These are phyloP conservation scores for Brachyhypopomus gauderio DNA, from an alignment of 2,113 vertebrate genomes.

Conservation along the genomic window DNA sequence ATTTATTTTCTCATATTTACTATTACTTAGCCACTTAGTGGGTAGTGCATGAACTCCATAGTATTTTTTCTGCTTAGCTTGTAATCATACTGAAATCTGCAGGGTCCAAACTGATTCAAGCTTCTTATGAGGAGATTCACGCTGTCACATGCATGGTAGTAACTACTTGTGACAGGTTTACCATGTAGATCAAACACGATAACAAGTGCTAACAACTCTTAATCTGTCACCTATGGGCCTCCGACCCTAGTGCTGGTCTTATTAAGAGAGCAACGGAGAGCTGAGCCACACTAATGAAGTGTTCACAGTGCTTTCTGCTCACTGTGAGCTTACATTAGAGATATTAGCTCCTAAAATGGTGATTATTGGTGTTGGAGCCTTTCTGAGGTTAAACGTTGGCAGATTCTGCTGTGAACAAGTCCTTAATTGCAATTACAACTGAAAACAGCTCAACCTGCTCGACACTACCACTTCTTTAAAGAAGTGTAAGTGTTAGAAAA, in stretches of 20 bases:
- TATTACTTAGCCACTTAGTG: too few relatives aligned
- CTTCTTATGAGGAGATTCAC: constrained; percentile 16
- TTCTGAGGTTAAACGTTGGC: constrained; percentile 65
- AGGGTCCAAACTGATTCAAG: neutral
- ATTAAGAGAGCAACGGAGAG: constrained; percentile 52
- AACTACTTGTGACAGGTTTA: constrained; percentile 53
- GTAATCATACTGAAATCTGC: neutral
- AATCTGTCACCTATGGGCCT: constrained; percentile 55
- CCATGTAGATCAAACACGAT: constrained; percentile 53
- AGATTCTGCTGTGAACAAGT: constrained; percentile 62
- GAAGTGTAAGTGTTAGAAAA: constrained; percentile 41
- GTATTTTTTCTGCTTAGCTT: neutral
- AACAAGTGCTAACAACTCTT: constrained; percentile 52
- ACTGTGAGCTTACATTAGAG: constrained; percentile 61
- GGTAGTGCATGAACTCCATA: neutral
- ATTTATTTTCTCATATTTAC: too few relatives aligned
- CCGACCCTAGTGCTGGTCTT: constrained; percentile 50
- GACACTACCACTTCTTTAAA: constrained; percentile 46
- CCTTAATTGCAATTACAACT: constrained; percentile 65
- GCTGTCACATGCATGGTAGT: constrained; percentile 43
- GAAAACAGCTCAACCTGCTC: constrained; percentile 55
- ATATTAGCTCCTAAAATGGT: constrained; percentile 67
- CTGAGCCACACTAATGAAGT: constrained; percentile 63
- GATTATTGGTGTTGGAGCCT: constrained; percentile 60
- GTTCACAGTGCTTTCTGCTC: constrained; percentile 56